Evolutionary conservation across 2,797 vertebrate species (phyloP).

Genomic region (Brachyrhaphis roseni): DNA sequence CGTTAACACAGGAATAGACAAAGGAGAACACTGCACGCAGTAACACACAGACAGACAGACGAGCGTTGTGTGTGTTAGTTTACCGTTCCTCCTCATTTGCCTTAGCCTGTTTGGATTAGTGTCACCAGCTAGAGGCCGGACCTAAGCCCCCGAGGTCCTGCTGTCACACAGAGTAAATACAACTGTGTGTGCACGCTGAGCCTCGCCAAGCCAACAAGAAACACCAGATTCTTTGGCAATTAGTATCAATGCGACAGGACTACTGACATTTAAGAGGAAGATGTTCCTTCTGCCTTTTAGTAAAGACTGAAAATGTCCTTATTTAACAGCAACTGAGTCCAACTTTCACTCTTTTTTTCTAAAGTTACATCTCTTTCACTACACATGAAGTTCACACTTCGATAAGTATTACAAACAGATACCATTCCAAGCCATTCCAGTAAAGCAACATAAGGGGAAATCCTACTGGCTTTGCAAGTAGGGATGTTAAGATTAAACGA

Average conservation of each 20-base stretch:
- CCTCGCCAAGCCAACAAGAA: constrained; percentile 59
- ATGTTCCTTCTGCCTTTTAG: constrained; percentile 45
- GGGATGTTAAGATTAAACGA: background rate
- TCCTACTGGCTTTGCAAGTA: background rate
- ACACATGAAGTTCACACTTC: background rate
- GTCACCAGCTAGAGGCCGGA: constrained; percentile 68
- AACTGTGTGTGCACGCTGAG: constrained; percentile 39
- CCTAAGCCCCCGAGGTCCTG: constrained; percentile 56
- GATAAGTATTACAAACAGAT: background rate
- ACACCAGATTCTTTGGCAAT: constrained; percentile 65
- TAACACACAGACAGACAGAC: background rate
- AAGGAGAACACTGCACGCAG: constrained; percentile 14
- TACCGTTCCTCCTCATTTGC: constrained; percentile 70
- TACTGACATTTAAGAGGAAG: constrained; percentile 61
- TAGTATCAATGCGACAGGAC: constrained; percentile 60
- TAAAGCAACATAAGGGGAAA: background rate
- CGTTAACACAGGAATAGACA: constrained; percentile 36
- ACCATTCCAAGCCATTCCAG: too few relatives aligned
- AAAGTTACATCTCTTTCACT: background rate
- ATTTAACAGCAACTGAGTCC: background rate
- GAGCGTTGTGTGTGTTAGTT: constrained; percentile 30
- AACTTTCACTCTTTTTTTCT: background rate
- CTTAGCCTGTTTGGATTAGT: constrained; percentile 77
- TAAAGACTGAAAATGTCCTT: constrained; percentile 11
- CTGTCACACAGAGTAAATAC: constrained; percentile 71